A percentile compares a stretch with the other conserved stretches of the same genome.
These are phyloP conservation scores for Ranitomeya variabilis DNA, from an alignment of 2,113 vertebrate species.

Conservation along the genomic window DNA sequence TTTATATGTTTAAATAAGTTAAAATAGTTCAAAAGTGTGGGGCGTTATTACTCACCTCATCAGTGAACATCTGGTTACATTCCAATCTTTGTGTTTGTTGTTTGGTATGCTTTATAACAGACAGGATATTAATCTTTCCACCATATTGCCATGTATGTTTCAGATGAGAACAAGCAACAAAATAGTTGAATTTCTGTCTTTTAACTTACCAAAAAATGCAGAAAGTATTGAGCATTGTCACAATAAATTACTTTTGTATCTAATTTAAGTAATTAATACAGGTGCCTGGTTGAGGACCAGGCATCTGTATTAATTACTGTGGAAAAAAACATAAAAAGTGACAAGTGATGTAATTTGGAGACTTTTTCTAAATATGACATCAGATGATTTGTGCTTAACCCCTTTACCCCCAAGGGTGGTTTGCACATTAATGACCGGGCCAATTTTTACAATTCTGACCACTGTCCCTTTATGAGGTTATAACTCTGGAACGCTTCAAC, in stretches of 20 bases:
- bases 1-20: conserved; percentile 48
- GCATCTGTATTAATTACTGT: no score
- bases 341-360: no score
- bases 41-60: conserved; percentile 36
- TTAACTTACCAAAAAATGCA: neutral
- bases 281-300: neutral
- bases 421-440: no score
- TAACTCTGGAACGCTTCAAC: no score
- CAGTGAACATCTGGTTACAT: conserved; percentile 44
- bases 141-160: neutral
- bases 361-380: no score
- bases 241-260: neutral
- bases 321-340: no score
- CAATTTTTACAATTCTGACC: no score
- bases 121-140: conserved; percentile 28
- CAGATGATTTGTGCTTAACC: no score
- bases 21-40: conserved; percentile 43
- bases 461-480: no score
- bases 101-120: conserved; percentile 11
- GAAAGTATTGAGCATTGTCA: neutral
- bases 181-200: neutral
- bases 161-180: neutral
- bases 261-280: neutral
- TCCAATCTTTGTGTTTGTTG: conserved; percentile 33
- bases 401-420: no score